These are phyloP conservation scores for Conus betulinus DNA, from an alignment of 1,140 invertebrate genomes.

Conservation along the genomic window DNA sequence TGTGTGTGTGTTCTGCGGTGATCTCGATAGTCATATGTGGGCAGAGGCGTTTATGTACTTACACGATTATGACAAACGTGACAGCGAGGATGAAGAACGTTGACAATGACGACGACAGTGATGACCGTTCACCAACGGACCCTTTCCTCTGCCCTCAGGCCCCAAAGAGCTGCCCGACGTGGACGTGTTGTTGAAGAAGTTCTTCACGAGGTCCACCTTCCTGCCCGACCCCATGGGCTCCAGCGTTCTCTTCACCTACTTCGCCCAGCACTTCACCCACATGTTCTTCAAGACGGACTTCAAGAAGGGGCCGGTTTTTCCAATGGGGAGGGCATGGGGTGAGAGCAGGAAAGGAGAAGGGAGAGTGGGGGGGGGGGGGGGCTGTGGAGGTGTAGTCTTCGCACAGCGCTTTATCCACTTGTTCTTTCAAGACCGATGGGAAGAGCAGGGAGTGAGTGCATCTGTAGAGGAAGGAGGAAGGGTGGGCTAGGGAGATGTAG, in stretches of 20 bases:
- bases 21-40: too few species aligned
- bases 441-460: too few species aligned
- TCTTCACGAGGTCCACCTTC: slow-evolving; percentile 73
- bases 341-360: slow-evolving; percentile 40
- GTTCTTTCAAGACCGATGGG: too few species aligned
- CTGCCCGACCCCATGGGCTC: slow-evolving; percentile 74
- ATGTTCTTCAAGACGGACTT: slow-evolving; percentile 77
- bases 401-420: too few species aligned
- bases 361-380: neutral
- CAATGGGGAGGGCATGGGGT: slow-evolving; percentile 75
- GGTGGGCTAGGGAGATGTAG: too few species aligned
- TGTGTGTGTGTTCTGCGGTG: too few species aligned
- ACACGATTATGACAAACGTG: neutral
- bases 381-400: too few species aligned
- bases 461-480: too few species aligned
- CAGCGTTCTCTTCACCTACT: slow-evolving; percentile 75
- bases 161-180: slow-evolving; percentile 63
- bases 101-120: neutral
- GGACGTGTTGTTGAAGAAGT: slow-evolving; percentile 65
- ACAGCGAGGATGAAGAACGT: neutral
- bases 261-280: slow-evolving; percentile 77
- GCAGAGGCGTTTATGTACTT: too few species aligned
- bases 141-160: slow-evolving; percentile 46
- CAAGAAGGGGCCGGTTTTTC: slow-evolving; percentile 70
- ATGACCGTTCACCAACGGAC: neutral